A percentile compares a stretch with the other conserved stretches of the same genome.
Conservation (phyloP, 92 coral and sea anemone species). For the Actinostola sp. region DNA sequence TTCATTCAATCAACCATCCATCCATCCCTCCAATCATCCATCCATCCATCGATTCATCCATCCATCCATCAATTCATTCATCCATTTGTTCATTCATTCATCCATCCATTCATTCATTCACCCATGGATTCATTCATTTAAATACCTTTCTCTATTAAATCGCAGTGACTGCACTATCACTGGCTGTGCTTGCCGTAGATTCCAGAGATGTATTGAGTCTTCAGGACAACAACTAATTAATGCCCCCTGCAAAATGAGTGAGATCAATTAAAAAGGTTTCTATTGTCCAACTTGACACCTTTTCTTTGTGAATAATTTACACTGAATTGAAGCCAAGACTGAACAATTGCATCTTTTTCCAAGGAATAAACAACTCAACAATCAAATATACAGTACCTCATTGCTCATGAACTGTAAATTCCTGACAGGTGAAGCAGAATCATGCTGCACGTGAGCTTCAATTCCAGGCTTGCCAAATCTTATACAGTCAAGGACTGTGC, state of each 20-base stretch:
- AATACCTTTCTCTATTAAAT: conserved; percentile 87
- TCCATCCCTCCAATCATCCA: not conserved
- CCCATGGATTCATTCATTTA: not conserved
- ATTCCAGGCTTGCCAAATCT: conserved; percentile 92
- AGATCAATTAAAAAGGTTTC: too few relatives aligned
- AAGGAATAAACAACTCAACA: not conserved
- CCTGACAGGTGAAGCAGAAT: conserved; percentile 67
- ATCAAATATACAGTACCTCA: conserved; percentile 62
- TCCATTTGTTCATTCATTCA: not conserved
- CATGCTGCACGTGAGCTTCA: conserved; percentile 89
- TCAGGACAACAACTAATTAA: conserved; percentile 85
- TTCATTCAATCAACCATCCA: not conserved
- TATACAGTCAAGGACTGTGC: conserved; percentile 32
- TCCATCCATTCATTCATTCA: not conserved
- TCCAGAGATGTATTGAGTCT: conserved; percentile 87
- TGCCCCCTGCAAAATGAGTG: conserved; percentile 78
- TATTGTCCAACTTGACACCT: too few relatives aligned
- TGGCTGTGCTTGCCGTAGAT: conserved; percentile 92
- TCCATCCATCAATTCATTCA: not conserved
- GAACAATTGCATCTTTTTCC: too few relatives aligned
- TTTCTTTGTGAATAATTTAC: too few relatives aligned
- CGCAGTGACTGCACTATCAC: conserved; percentile 90
- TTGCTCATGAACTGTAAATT: conserved; percentile 80
- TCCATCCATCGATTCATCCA: not conserved
- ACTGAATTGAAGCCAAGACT: not conserved